phyloP scores from a whole-genome alignment of 2,888 invertebrate species.

The Dicyrtoma fusca region DNA sequence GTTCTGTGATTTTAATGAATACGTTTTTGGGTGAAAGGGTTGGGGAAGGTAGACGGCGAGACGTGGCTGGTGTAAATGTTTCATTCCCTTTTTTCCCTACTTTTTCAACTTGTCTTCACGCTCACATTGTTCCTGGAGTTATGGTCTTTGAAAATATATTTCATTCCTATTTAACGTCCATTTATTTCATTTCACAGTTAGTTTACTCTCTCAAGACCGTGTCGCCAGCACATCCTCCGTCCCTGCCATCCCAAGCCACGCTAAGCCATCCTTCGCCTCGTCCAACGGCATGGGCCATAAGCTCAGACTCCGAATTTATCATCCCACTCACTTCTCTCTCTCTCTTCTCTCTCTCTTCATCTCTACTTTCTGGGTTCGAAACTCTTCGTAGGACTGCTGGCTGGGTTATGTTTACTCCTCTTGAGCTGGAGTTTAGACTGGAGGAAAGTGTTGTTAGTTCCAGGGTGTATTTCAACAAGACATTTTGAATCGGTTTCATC shows the following conservation, averaged over 20 bases:
- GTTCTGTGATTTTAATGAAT: slow-evolving; percentile 10
- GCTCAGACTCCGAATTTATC: too few species aligned
- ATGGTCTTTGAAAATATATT: slow-evolving; percentile 20
- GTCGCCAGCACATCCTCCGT: not conserved
- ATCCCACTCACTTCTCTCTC: too few species aligned
- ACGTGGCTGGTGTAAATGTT: slow-evolving; percentile 35
- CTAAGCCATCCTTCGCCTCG: not conserved
- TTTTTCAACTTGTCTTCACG: slow-evolving; percentile 20
- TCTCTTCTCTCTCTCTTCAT: too few species aligned
- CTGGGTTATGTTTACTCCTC: too few species aligned
- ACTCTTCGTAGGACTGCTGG: too few species aligned
- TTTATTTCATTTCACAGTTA: slow-evolving; percentile 37
- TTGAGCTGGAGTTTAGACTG: too few species aligned
- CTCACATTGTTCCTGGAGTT: slow-evolving; percentile 23
- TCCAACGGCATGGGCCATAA: not conserved
- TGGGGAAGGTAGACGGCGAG: not conserved
- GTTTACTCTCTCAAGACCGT: slow-evolving; percentile 12
- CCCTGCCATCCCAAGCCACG: not conserved
- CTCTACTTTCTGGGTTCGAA: too few species aligned
- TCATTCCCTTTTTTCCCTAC: slow-evolving; percentile 4
- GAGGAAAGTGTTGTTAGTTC: too few species aligned
- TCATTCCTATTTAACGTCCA: slow-evolving; percentile 25
- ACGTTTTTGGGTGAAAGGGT: too few species aligned
- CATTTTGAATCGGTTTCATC: too few species aligned
- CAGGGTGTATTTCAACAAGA: too few species aligned